These are phyloP conservation scores for Parthenolecanium corni DNA, from an alignment of 2,888 invertebrate genomes.

Conservation along the genomic window DNA sequence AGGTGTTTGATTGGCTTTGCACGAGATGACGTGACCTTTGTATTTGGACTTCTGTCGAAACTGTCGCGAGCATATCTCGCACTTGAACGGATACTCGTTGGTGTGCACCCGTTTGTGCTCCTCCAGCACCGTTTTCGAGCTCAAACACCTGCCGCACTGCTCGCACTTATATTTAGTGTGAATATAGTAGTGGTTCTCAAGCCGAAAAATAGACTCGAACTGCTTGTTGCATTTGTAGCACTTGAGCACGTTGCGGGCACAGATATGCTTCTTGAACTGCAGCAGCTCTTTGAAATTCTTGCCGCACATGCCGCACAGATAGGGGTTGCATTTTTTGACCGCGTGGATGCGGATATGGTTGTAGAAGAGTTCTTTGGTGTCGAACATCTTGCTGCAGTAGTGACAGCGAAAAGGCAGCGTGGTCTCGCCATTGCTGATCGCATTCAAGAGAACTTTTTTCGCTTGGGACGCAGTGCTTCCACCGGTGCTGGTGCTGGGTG, in stretches of 20 bases:
- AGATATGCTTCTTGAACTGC: constrained; percentile 21
- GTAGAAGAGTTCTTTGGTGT: constrained; percentile 15
- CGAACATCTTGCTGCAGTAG: constrained; percentile 21
- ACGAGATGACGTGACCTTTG: constrained; percentile 7
- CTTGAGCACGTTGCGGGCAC: constrained; percentile 13
- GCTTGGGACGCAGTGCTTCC: background rate
- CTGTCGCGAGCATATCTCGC: constrained; percentile 11
- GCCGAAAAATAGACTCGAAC: constrained; percentile 18
- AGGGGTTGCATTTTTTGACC: constrained; percentile 15
- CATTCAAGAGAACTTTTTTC: constrained; percentile 14
- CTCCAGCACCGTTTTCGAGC: constrained; percentile 19
- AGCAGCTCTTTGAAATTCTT: constrained; percentile 24
- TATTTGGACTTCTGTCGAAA: constrained; percentile 18
- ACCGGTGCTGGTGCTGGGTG: background rate
- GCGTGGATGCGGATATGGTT: constrained; percentile 19
- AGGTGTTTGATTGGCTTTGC: constrained; percentile 6
- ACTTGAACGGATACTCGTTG: constrained; percentile 21
- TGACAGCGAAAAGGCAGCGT: constrained; percentile 19
- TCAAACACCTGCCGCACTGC: constrained; percentile 14
- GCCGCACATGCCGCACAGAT: constrained; percentile 21
- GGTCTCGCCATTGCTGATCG: constrained; percentile 9
- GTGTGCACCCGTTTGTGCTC: constrained; percentile 24
- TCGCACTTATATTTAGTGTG: constrained; percentile 20
- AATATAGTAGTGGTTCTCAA: constrained; percentile 12
- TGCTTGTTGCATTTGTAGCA: constrained; percentile 19